These are phyloP conservation scores for Caenorhabditis angaria DNA, from an alignment of 2,888 invertebrate genomes.

Conservation along the genomic window DNA sequence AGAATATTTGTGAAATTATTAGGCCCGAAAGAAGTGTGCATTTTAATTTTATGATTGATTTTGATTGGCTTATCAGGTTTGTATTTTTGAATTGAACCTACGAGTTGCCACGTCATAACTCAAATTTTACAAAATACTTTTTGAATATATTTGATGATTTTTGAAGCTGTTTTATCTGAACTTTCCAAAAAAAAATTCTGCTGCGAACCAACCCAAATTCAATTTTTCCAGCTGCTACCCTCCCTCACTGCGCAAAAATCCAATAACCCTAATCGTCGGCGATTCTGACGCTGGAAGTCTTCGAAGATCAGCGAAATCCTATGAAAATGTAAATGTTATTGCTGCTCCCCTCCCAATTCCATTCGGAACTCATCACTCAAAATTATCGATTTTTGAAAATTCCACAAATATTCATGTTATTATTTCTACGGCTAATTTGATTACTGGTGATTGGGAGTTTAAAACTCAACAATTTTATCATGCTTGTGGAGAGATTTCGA, in stretches of 20 bases:
- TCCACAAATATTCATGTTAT: constrained; percentile 57
- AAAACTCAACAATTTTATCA: constrained; percentile 66
- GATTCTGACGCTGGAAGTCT: constrained; percentile 8
- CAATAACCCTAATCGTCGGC: constrained; percentile 42
- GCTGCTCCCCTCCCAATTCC: constrained; percentile 51
- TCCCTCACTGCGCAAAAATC: constrained; percentile 10
- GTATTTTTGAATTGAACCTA: background rate
- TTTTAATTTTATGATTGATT: constrained; percentile 62
- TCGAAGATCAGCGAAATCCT: background rate
- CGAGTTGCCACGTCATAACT: background rate
- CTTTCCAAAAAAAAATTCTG: background rate
- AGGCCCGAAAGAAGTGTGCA: constrained; percentile 59
- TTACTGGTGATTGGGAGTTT: constrained; percentile 57
- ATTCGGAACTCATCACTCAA: constrained; percentile 66
- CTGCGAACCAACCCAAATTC: background rate
- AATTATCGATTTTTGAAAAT: constrained; percentile 59
- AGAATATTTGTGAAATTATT: constrained; percentile 49
- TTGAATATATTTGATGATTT: background rate
- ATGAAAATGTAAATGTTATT: constrained; percentile 33
- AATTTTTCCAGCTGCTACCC: constrained; percentile 28
- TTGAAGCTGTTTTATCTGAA: background rate
- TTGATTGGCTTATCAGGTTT: constrained; percentile 53
- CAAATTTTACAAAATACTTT: background rate
- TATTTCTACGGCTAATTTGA: constrained; percentile 62
- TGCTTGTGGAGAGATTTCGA: constrained; percentile 20